Base-by-base conservation (phyloP, 2,797 vertebrate genomes). In the Prunella strophiata region DNA sequence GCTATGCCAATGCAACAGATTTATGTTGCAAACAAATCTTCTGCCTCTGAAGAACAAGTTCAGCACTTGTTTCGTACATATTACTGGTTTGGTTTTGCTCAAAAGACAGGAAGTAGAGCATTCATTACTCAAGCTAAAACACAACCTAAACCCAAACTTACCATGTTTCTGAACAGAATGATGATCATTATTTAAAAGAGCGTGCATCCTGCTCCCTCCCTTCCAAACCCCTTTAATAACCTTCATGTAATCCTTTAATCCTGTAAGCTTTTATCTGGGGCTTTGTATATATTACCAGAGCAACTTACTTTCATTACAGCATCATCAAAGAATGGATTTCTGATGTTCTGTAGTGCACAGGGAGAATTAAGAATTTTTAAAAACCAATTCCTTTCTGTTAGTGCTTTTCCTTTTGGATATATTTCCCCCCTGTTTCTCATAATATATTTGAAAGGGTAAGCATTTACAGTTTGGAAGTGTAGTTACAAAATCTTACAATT, bases 231-330 rank as follows among this genome's bases (percentile, higher is more conserved):
- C 72, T 95, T 88, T 96, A 96, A 93, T 96, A 93, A 92, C 94
- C 94, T 72, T 93, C 51, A 34, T 97, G 88, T 93, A 94, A 95
- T 96, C 88, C 90, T 95, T 91, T 97, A 96, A 96, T 96, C 95
- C 91, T 96, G 65, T 96, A 96, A 97, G 91, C 94, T 86, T 94
- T 97, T 96, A 93, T 96, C 72, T 89, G 51, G 61, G 87, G 93
- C 52, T 97, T 97, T 94, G 79, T 96, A 38, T 96, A 93, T 94
- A 95, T 96, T 96, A 94, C 93, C 79, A 94, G 91, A 95, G 86
- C 84, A 94, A 93, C 79, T 96, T 95, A 88, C 86, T 96, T 97
- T 96, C 94, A 97, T 96, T 97, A 97, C 61, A 89, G 62, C 85
- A 91, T 93, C 77, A 93, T 96, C 93, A 96, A 96, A 96, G 90